These are phyloP conservation scores for Synodontis membranacea DNA, from an alignment of 2,113 vertebrate species.

Conservation along the genomic window DNA sequence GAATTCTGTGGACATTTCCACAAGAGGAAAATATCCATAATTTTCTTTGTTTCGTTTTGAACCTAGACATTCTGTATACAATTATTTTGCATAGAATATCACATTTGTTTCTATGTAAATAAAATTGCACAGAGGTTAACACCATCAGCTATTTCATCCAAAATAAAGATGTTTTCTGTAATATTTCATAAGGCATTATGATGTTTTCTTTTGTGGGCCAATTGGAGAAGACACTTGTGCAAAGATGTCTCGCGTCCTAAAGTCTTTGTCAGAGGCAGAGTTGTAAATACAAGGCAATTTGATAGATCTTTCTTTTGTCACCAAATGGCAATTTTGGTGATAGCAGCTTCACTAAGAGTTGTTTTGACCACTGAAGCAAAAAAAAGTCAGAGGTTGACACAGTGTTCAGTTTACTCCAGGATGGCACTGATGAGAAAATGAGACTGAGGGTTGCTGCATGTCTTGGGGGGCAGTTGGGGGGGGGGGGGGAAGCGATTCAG, in stretches of 20 bases:
- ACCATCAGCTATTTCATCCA: constrained; percentile 56
- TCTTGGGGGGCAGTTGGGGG: constrained; percentile 67
- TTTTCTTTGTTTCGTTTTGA: constrained; percentile 37
- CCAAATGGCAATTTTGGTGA: constrained; percentile 61
- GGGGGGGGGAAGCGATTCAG: constrained; percentile 59
- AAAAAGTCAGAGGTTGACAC: constrained; percentile 77
- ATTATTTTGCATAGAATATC: constrained; percentile 77
- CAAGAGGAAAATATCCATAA: constrained; percentile 63
- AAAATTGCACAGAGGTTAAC: constrained; percentile 59
- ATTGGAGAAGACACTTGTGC: constrained; percentile 54
- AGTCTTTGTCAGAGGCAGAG: constrained; percentile 59
- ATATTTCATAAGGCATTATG: constrained; percentile 63
- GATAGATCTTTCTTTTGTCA: constrained; percentile 59
- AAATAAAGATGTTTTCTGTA: constrained; percentile 61
- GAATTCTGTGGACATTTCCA: constrained; percentile 63
- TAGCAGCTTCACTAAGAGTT: constrained; percentile 70
- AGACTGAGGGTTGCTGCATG: constrained; percentile 87
- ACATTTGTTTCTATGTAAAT: constrained; percentile 70
- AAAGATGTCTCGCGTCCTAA: constrained; percentile 41
- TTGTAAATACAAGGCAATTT: constrained; percentile 72
- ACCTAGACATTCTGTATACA: constrained; percentile 68
- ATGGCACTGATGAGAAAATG: constrained; percentile 91
- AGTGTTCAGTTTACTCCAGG: constrained; percentile 78
- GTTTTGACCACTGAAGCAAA: constrained; percentile 70
- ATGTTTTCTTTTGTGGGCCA: constrained; percentile 60